phyloP scores from a whole-genome alignment of 2,888 invertebrate species.

The Hydriomena furcata region DNA sequence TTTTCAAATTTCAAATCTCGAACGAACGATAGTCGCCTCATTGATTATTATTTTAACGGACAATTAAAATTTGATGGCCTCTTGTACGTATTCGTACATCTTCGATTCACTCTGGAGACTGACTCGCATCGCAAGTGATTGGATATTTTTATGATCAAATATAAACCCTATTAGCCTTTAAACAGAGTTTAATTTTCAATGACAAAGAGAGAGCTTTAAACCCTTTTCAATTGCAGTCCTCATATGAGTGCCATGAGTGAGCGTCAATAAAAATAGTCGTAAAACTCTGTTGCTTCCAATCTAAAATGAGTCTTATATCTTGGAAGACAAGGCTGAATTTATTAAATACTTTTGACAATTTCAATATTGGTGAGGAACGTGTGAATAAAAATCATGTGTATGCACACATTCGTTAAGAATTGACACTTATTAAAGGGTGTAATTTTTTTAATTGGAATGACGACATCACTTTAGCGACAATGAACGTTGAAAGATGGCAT shows the following conservation, averaged over 20 bases:
- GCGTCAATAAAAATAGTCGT: conserved; percentile 82
- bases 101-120: conserved; percentile 55
- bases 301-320: conserved; percentile 51
- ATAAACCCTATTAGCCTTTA: conserved; percentile 39
- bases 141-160: conserved; percentile 28
- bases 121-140: conserved; percentile 28
- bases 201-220: conserved; percentile 44
- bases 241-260: conserved; percentile 78
- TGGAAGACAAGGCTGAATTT: conserved; percentile 46
- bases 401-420: conserved; percentile 83
- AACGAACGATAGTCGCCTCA: conserved; percentile 70
- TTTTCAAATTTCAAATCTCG: conserved; percentile 58
- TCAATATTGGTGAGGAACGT: conserved; percentile 68
- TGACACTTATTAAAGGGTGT: conserved; percentile 83
- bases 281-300: conserved; percentile 52
- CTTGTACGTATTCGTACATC: conserved; percentile 73
- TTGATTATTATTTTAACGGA: conserved; percentile 83
- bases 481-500: conserved; percentile 62
- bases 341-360: conserved; percentile 32
- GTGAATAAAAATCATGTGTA: conserved; percentile 82
- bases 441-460: conserved; percentile 83
- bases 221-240: conserved; percentile 63
- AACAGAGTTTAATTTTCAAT: conserved; percentile 51
- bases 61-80: conserved; percentile 82
- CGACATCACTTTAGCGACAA: conserved; percentile 74